phyloP scores from a whole-genome alignment of 2,888 invertebrate genomes.

The Andrena trimmerana region DNA sequence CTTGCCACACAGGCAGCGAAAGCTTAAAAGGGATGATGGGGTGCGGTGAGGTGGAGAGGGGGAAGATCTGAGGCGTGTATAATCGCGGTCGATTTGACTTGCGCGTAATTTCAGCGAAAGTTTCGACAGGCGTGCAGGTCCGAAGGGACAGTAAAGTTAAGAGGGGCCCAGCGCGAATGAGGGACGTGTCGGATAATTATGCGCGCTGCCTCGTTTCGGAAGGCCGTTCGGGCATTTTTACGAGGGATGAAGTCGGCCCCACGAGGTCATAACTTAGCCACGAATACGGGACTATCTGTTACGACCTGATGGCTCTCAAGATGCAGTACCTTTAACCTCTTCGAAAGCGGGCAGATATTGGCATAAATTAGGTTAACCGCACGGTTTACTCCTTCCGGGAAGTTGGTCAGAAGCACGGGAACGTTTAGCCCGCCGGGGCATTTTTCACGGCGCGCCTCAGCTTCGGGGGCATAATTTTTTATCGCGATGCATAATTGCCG shows the following conservation, averaged over 20 bases:
- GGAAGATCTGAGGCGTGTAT: constrained; percentile 42
- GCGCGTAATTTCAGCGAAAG: constrained; percentile 65
- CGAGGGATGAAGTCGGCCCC: constrained; percentile 73
- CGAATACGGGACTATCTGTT: constrained; percentile 72
- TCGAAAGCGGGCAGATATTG: constrained; percentile 60
- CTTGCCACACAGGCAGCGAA: constrained; percentile 21
- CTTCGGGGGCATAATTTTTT: constrained; percentile 29
- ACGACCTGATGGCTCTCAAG: constrained; percentile 70
- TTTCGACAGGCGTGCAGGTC: constrained; percentile 59
- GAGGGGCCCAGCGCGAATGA: constrained; percentile 63
- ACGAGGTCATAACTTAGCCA: constrained; percentile 73
- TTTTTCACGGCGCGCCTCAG: constrained; percentile 55
- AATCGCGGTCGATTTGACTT: constrained; percentile 56
- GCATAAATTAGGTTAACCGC: constrained; percentile 74
- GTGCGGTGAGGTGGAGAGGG: too few species aligned
- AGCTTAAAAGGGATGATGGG: background rate
- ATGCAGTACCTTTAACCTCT: constrained; percentile 73
- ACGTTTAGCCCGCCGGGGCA: constrained; percentile 46
- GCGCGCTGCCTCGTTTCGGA: constrained; percentile 71
- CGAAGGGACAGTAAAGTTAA: constrained; percentile 70
- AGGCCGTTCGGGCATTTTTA: constrained; percentile 72
- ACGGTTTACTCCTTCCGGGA: constrained; percentile 71
- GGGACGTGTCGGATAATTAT: constrained; percentile 73
- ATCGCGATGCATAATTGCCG: constrained; percentile 39
- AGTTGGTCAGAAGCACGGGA: constrained; percentile 48